phyloP scores from a whole-genome alignment of 2,113 vertebrate species.

The Dermatemys mawii region DNA sequence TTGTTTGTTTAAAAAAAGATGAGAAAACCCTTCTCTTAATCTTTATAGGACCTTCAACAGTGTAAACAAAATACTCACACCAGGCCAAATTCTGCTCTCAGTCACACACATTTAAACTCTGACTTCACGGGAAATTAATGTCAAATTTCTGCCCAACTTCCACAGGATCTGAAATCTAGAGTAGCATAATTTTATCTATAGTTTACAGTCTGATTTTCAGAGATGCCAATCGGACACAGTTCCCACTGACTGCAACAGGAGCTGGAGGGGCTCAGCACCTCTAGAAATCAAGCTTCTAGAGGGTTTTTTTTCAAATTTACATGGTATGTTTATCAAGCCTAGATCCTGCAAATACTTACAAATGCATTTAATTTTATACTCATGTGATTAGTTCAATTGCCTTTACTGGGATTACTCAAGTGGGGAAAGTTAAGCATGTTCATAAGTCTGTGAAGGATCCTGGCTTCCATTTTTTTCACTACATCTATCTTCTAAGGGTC shows the following conservation, averaged over 20 bases:
- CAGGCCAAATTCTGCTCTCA: background rate
- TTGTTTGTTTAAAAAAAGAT: background rate
- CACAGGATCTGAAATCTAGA: background rate
- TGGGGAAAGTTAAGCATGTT: rapidly evolving
- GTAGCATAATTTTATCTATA: rapidly evolving
- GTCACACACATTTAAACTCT: background rate
- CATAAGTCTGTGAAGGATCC: background rate
- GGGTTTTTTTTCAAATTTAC: background rate
- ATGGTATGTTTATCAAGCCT: background rate
- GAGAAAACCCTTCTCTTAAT: rapidly evolving
- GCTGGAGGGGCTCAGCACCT: background rate
- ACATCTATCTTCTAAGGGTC: background rate
- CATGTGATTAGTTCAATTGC: rapidly evolving
- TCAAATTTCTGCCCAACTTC: background rate
- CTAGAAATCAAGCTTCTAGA: background rate
- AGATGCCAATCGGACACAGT: background rate
- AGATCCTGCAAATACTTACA: rapidly evolving
- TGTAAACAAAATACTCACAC: background rate
- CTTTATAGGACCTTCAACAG: background rate
- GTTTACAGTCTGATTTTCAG: background rate
- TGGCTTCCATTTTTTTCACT: background rate
- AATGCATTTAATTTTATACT: background rate
- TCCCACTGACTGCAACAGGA: background rate
- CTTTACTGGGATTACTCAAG: background rate
- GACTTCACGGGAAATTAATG: rapidly evolving